Conservation (phyloP, 2,113 vertebrate species). For the Crypturellus undulatus region DNA sequence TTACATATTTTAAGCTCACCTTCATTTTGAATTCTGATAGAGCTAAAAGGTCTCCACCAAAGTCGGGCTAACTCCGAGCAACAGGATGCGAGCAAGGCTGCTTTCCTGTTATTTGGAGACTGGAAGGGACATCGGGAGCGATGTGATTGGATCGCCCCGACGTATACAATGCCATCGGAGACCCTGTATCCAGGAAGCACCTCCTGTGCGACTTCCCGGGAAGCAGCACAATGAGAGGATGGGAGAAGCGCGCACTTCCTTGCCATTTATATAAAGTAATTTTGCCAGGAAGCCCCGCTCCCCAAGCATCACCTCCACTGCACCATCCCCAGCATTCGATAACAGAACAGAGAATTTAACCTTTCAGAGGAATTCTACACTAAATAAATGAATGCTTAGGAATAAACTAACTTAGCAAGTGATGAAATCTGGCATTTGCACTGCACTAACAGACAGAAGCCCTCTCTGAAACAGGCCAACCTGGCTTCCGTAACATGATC, state of each 20-base stretch:
- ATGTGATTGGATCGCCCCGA: conserved; percentile 49
- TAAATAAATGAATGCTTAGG: neutral
- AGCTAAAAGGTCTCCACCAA: conserved; percentile 18
- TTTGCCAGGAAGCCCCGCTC: conserved; percentile 26
- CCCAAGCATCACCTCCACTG: neutral
- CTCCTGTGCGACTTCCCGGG: conserved; percentile 48
- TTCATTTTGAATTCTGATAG: conserved; percentile 74
- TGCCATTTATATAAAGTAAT: neutral
- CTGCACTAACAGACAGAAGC: neutral
- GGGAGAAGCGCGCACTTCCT: conserved; percentile 32
- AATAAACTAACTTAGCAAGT: neutral
- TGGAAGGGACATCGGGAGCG: conserved; percentile 20
- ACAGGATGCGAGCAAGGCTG: conserved; percentile 66
- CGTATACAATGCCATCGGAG: neutral
- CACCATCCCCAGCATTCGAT: neutral
- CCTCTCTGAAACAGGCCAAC: neutral
- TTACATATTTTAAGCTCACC: conserved; percentile 70
- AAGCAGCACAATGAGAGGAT: conserved; percentile 69
- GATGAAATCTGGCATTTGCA: neutral
- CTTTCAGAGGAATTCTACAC: neutral
- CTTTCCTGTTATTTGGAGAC: conserved; percentile 68
- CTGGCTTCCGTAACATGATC: neutral
- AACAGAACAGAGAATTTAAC: neutral
- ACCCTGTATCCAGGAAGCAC: conserved; percentile 44
- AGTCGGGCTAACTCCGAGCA: conserved; percentile 54